These are phyloP conservation scores for Keiferia lycopersicella DNA, from an alignment of 2,888 invertebrate species.

Conservation along the genomic window DNA sequence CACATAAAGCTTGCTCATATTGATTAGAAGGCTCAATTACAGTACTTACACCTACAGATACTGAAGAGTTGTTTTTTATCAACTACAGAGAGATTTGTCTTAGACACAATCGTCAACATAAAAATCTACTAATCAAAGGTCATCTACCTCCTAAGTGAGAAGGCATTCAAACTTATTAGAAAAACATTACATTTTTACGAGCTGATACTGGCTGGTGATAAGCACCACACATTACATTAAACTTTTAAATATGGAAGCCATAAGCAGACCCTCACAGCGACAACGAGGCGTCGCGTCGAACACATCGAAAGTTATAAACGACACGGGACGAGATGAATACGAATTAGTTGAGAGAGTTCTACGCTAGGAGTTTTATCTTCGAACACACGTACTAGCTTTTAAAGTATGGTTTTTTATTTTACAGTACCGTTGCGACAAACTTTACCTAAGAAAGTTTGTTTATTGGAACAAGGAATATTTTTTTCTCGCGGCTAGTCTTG, in stretches of 20 bases:
- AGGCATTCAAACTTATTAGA: background rate
- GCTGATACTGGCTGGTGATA: background rate
- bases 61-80: no score
- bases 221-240: constrained; percentile 6
- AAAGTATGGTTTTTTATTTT: no score
- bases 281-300: constrained; percentile 25
- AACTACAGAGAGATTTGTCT: no score
- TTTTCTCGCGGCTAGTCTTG: no score
- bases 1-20: background rate
- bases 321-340: constrained; percentile 41
- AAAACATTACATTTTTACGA: constrained; percentile 2
- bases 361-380: constrained; percentile 4
- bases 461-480: no score
- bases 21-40: no score
- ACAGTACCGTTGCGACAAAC: no score
- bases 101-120: no score
- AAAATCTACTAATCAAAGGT: no score
- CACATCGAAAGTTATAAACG: constrained; percentile 46
- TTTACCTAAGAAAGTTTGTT: no score
- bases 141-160: background rate
- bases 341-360: constrained; percentile 39
- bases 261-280: constrained; percentile 1
- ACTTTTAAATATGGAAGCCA: constrained; percentile 11
- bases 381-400: background rate
- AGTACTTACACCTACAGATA: no score